These are phyloP conservation scores for Labia minor DNA, from an alignment of 2,888 invertebrate species.

Conservation along the genomic window DNA sequence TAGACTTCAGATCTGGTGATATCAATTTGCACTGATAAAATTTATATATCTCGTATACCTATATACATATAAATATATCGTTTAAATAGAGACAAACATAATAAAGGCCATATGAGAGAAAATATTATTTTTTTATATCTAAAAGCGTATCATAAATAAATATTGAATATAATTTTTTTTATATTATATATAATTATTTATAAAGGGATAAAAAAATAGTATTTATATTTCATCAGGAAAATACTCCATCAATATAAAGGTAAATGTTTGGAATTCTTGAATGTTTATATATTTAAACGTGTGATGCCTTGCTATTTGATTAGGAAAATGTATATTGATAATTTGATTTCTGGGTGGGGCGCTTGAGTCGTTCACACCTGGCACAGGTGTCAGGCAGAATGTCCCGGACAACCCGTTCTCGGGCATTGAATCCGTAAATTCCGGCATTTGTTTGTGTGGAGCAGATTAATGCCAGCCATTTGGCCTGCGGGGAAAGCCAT, in stretches of 20 bases:
- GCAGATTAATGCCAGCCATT: not conserved
- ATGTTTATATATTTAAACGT: slow-evolving; percentile 3
- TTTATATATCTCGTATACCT: too few species aligned
- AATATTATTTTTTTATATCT: not conserved
- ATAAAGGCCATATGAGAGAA: too few species aligned
- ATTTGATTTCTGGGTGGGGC: not conserved
- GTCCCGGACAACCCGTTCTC: not conserved
- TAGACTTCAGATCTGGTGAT: too few species aligned
- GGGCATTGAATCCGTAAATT: not conserved
- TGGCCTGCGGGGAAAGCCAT: not conserved
- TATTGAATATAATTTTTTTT: not conserved
- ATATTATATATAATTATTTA: not conserved
- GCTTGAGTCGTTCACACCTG: slow-evolving; percentile 2
- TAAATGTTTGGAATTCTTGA: not conserved
- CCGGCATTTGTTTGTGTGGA: not conserved
- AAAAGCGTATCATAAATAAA: not conserved
- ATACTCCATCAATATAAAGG: not conserved
- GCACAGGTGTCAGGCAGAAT: not conserved
- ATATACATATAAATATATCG: too few species aligned
- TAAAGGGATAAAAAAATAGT: not conserved
- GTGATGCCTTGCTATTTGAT: not conserved
- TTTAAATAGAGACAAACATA: too few species aligned
- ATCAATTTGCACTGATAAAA: too few species aligned
- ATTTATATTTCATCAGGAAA: slow-evolving; percentile 7
- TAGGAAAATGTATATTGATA: slow-evolving; percentile 5